phyloP scores from a whole-genome alignment of 2,113 vertebrate species.

The Pipa parva region DNA sequence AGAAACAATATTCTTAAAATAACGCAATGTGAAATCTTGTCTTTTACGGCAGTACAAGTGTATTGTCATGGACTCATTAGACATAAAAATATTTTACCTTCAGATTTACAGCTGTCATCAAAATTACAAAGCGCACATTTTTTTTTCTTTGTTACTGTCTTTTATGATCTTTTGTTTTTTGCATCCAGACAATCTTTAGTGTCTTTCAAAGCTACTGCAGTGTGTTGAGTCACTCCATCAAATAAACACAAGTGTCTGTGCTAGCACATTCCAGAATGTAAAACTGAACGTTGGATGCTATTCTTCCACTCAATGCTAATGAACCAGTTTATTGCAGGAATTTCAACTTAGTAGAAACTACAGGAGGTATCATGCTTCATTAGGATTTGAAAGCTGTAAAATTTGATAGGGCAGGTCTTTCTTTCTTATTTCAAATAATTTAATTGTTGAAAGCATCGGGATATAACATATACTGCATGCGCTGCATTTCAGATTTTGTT shows the following conservation, averaged over 20 bases:
- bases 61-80: no score
- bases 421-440: conserved; percentile 27
- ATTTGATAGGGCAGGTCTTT: conserved; percentile 27
- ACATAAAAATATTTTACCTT: no score
- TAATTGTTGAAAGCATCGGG: background rate
- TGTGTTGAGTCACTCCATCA: conserved; percentile 6
- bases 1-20: no score
- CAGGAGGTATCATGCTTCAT: conserved; percentile 49
- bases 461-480: background rate
- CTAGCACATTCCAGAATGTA: conserved; percentile 25
- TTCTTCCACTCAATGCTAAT: conserved; percentile 28
- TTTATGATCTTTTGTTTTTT: background rate
- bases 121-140: background rate
- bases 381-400: conserved; percentile 43
- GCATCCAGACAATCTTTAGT: background rate
- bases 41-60: no score
- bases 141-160: background rate
- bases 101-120: background rate
- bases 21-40: no score
- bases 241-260: conserved; percentile 12
- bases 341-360: conserved; percentile 41
- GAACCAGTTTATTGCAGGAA: conserved; percentile 37
- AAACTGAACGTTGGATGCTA: background rate
- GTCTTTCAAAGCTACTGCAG: background rate
- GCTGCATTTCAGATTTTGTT: no score